Conservation (phyloP, 1,140 invertebrate genomes). For the Trachymyrmex septentrionalis region DNA sequence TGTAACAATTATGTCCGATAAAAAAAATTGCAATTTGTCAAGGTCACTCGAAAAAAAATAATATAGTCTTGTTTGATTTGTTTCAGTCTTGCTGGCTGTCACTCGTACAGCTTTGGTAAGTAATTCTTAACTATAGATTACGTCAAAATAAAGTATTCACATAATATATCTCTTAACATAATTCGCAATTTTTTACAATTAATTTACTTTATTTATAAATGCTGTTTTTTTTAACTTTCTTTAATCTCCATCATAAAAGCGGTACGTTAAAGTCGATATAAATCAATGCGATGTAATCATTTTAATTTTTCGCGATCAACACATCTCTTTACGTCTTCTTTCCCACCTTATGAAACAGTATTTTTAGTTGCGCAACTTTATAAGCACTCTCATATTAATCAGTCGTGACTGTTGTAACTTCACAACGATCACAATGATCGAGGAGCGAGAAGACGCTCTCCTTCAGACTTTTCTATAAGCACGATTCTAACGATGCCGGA, state of each 20-base stretch:
- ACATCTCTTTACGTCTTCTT: slow-evolving; percentile 38
- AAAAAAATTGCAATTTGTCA: slow-evolving; percentile 26
- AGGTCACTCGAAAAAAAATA: slow-evolving; percentile 29
- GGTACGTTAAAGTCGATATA: neutral
- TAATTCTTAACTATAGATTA: slow-evolving; percentile 43
- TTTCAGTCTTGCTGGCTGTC: slow-evolving; percentile 85
- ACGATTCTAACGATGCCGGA: slow-evolving; percentile 36
- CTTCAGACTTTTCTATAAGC: slow-evolving; percentile 8
- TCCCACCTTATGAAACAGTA: slow-evolving; percentile 29
- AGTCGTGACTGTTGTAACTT: slow-evolving; percentile 54
- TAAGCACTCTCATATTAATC: slow-evolving; percentile 56
- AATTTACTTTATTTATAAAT: slow-evolving; percentile 23
- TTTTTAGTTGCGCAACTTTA: slow-evolving; percentile 54
- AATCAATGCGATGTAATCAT: slow-evolving; percentile 9
- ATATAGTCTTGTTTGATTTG: slow-evolving; percentile 70
- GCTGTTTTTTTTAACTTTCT: neutral
- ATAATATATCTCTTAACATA: neutral
- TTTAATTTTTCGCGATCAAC: slow-evolving; percentile 43
- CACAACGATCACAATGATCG: slow-evolving; percentile 36
- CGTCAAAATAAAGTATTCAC: too few species aligned
- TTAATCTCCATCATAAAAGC: neutral
- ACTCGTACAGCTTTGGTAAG: slow-evolving; percentile 82
- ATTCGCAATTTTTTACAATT: neutral
- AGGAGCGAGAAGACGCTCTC: slow-evolving; percentile 43
- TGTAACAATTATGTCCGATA: neutral